Evolutionary conservation across 2,113 vertebrate species (phyloP).

Genomic region (Bambusicola thoracicus): DNA sequence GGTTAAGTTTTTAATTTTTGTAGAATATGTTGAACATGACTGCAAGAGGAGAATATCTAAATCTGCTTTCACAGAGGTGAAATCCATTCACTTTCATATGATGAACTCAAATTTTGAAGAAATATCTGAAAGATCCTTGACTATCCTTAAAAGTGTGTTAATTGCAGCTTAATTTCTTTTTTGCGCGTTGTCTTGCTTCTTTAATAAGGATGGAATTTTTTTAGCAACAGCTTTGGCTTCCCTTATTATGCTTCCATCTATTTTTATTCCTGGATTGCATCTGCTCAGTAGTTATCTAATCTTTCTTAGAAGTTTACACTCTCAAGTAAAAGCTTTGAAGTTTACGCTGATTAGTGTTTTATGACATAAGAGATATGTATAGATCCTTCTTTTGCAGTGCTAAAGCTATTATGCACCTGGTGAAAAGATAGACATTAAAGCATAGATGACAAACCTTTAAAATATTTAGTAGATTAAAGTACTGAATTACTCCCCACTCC

Average conservation of each 20-base stretch:
- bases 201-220: not conserved
- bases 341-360: slow-evolving; percentile 69
- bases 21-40: not conserved
- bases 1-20: not conserved
- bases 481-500: slow-evolving; percentile 38
- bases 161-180: not conserved
- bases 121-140: not conserved
- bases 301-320: slow-evolving; percentile 72
- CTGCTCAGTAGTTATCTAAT: slow-evolving; percentile 77
- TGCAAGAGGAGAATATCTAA: not conserved
- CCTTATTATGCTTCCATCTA: slow-evolving; percentile 50
- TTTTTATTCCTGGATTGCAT: slow-evolving; percentile 73
- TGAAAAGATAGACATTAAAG: slow-evolving; percentile 44
- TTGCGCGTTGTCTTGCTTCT: not conserved
- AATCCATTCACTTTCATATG: not conserved
- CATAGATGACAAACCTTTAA: slow-evolving; percentile 57
- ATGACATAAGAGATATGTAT: slow-evolving; percentile 59
- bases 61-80: not conserved
- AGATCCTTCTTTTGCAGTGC: slow-evolving; percentile 46
- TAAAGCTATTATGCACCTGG: slow-evolving; percentile 71
- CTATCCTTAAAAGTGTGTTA: not conserved
- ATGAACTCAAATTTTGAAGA: not conserved
- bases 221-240: slow-evolving; percentile 60
- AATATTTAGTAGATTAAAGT: slow-evolving; percentile 56
- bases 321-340: slow-evolving; percentile 72